phyloP scores from a whole-genome alignment of 2,797 vertebrate species.

The Sebastes oblongus region DNA sequence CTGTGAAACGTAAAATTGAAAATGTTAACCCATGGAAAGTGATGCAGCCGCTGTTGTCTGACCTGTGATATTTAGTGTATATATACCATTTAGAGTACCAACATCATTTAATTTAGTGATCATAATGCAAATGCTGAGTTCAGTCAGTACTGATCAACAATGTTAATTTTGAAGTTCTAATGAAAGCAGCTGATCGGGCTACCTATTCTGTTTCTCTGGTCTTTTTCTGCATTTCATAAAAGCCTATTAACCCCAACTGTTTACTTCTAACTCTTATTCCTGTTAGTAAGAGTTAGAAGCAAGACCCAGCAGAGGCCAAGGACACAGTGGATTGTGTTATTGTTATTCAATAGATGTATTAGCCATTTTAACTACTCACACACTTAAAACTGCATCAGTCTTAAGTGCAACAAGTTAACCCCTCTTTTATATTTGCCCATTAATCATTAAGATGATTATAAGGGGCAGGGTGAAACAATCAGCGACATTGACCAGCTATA shows the following conservation, averaged over 20 bases:
- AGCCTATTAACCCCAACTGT: slow-evolving; percentile 15
- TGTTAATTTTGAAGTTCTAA: neutral
- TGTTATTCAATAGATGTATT: neutral
- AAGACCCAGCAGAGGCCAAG: neutral
- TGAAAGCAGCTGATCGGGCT: neutral
- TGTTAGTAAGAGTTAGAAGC: slow-evolving; percentile 1
- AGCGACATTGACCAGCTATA: slow-evolving; percentile 1
- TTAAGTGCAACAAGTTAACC: neutral
- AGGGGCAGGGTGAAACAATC: neutral
- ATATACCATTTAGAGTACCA: neutral
- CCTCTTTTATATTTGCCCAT: neutral
- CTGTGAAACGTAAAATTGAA: slow-evolving; percentile 4
- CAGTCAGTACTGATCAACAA: neutral
- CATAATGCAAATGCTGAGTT: neutral
- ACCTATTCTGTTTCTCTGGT: neutral
- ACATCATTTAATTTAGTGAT: neutral
- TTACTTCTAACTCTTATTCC: neutral
- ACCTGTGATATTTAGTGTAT: neutral
- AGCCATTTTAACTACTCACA: neutral
- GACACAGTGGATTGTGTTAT: neutral
- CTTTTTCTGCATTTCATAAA: slow-evolving; percentile 6
- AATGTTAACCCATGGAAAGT: neutral
- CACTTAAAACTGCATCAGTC: neutral
- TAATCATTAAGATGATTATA: slow-evolving; percentile 10
- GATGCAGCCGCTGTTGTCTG: neutral